These are phyloP conservation scores for Lasioglossum villosulum DNA, from an alignment of 2,888 invertebrate genomes.

Conservation along the genomic window DNA sequence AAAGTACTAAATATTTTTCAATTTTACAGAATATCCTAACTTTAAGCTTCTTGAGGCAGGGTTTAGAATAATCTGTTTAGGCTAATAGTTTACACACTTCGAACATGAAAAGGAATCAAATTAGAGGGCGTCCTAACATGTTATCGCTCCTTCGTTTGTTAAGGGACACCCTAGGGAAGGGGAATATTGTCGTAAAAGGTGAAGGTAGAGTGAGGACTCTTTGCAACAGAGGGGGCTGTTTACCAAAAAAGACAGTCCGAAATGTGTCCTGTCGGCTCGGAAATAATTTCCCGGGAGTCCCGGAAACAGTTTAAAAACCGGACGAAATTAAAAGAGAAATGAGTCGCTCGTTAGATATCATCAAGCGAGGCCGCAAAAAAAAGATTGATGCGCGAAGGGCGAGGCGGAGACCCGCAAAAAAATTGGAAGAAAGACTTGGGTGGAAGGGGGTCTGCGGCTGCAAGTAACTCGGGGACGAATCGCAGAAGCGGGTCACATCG, in stretches of 20 bases:
- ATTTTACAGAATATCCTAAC: too few species aligned
- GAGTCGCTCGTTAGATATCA: constrained; percentile 1
- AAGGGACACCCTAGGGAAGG: too few species aligned
- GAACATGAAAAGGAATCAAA: too few species aligned
- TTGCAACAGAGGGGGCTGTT: too few species aligned
- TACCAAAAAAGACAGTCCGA: not conserved
- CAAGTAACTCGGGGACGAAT: not conserved
- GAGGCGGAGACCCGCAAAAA: not conserved
- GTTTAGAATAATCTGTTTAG: too few species aligned
- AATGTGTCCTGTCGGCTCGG: not conserved
- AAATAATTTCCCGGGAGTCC: not conserved
- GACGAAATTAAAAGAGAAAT: not conserved
- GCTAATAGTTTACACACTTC: too few species aligned
- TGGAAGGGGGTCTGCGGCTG: constrained; percentile 42
- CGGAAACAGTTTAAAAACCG: not conserved
- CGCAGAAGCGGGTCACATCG: constrained; percentile 6
- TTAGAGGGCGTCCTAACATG: too few species aligned
- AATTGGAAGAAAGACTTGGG: not conserved
- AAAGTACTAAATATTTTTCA: too few species aligned
- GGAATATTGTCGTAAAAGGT: too few species aligned
- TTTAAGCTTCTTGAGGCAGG: too few species aligned
- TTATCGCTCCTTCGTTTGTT: too few species aligned
- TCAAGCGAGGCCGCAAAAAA: not conserved
- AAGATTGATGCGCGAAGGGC: constrained; percentile 15
- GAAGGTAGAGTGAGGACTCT: too few species aligned